Evolutionary conservation across 2,797 vertebrate species (phyloP).

Genomic region (Holocentrus rufus): DNA sequence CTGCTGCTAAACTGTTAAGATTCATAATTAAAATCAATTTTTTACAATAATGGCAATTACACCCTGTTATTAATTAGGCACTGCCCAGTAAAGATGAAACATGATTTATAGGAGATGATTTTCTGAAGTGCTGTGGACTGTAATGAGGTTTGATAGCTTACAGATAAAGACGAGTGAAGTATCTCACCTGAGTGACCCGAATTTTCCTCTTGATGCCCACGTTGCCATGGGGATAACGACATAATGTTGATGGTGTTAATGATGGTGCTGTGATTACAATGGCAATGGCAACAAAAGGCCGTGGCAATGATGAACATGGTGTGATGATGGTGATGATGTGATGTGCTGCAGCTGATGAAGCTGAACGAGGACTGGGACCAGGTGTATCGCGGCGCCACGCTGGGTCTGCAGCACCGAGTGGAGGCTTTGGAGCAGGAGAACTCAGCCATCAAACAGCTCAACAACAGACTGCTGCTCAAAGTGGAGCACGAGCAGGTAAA

Average conservation of each 20-base stretch:
- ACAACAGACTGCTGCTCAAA: constrained; percentile 80
- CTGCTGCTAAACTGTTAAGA: constrained; percentile 57
- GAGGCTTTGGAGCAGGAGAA: constrained; percentile 77
- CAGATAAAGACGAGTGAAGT: neutral
- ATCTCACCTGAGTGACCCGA: constrained; percentile 32
- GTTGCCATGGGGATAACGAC: constrained; percentile 7
- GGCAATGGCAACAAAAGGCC: neutral
- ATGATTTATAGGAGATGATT: neutral
- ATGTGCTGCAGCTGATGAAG: constrained; percentile 83
- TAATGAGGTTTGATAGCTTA: constrained; percentile 13
- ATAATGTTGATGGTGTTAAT: constrained; percentile 15
- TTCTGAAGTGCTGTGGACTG: constrained; percentile 2
- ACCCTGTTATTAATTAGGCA: constrained; percentile 42
- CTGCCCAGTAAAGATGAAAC: constrained; percentile 9
- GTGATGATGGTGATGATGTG: constrained; percentile 22
- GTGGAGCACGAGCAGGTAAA: constrained; percentile 84
- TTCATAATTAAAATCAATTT: constrained; percentile 25
- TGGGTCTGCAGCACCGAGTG: constrained; percentile 79
- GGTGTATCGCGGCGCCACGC: constrained; percentile 80
- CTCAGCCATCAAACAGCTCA: constrained; percentile 77
- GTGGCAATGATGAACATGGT: constrained; percentile 8
- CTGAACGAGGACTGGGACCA: constrained; percentile 88
- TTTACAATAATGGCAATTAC: constrained; percentile 41
- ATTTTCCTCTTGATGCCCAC: constrained; percentile 23
- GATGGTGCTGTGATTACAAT: constrained; percentile 4